Percentiles rank a stretch among this genome's conserved stretches.
Evolutionary conservation across 2,888 invertebrate species (phyloP).

Genomic region (Diadegma fenestrale): DNA sequence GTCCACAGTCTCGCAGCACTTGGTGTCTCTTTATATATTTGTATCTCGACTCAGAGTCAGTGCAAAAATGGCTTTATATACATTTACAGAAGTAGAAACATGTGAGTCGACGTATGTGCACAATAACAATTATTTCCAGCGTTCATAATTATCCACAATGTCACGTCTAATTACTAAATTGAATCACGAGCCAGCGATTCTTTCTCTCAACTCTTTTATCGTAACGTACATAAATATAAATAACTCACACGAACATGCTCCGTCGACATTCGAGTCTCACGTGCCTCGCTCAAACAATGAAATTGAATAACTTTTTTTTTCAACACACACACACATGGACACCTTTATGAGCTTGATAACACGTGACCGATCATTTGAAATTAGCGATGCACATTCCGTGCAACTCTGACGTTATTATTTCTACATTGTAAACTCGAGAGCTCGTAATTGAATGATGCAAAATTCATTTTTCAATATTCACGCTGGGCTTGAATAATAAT

Average conservation of each 20-base stretch:
- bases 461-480: conserved; percentile 16
- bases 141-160: conserved; percentile 80
- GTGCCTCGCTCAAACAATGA: neutral
- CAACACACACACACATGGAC: neutral
- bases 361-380: conserved; percentile 14
- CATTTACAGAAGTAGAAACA: conserved; percentile 18
- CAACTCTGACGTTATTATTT: neutral
- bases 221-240: neutral
- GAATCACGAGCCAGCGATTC: conserved; percentile 71
- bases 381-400: conserved; percentile 8
- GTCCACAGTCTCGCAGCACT: conserved; percentile 44
- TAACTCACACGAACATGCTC: too few species aligned
- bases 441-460: conserved; percentile 19
- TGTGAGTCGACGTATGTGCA: conserved; percentile 56
- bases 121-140: conserved; percentile 80
- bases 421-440: conserved; percentile 10
- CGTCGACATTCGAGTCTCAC: neutral
- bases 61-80: neutral
- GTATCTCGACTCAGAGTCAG: neutral
- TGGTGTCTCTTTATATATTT: conserved; percentile 9
- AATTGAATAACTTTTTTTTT: neutral
- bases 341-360: conserved; percentile 2
- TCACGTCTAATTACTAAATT: conserved; percentile 83
- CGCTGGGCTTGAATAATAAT: conserved; percentile 7
- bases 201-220: conserved; percentile 34